A percentile compares a stretch with the other conserved stretches of the same genome.
Conservation (phyloP, 2,113 vertebrate genomes). For the Calidris pugnax region DNA sequence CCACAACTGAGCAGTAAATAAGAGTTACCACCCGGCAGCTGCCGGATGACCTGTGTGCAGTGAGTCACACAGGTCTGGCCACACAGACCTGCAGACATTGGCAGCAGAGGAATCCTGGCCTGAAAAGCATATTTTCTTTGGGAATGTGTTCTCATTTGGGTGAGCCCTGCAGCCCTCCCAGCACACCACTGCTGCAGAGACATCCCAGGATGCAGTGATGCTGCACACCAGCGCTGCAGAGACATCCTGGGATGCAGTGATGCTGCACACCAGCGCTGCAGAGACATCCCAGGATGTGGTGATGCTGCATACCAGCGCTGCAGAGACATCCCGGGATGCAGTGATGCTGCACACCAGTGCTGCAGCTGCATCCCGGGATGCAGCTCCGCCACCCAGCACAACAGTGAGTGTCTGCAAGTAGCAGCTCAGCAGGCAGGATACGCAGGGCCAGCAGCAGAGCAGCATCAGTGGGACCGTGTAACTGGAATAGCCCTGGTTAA, state of each 20-base stretch:
- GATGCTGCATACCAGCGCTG: neutral
- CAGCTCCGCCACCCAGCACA: neutral
- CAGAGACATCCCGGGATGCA: neutral
- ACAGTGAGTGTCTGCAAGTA: neutral
- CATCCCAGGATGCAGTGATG: neutral
- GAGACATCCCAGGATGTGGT: neutral
- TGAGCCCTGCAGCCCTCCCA: neutral
- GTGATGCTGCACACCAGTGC: no score
- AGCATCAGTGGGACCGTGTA: neutral
- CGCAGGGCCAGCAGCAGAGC: fast-evolving
- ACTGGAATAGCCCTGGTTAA: neutral
- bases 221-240: neutral
- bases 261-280: neutral
- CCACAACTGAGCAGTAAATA: constrained; percentile 29
- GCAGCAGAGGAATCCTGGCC: neutral
- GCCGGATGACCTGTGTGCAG: neutral
- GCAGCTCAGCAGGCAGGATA: neutral
- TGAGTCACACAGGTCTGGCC: neutral
- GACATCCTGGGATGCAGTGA: neutral
- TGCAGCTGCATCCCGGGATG: neutral
- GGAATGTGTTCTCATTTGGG: neutral
- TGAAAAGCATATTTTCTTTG: neutral
- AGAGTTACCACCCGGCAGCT: constrained; percentile 9
- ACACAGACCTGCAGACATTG: neutral
- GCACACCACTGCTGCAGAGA: neutral